Evolutionary conservation across 2,888 invertebrate genomes (phyloP).

Genomic region (Perithous albicinctus): DNA sequence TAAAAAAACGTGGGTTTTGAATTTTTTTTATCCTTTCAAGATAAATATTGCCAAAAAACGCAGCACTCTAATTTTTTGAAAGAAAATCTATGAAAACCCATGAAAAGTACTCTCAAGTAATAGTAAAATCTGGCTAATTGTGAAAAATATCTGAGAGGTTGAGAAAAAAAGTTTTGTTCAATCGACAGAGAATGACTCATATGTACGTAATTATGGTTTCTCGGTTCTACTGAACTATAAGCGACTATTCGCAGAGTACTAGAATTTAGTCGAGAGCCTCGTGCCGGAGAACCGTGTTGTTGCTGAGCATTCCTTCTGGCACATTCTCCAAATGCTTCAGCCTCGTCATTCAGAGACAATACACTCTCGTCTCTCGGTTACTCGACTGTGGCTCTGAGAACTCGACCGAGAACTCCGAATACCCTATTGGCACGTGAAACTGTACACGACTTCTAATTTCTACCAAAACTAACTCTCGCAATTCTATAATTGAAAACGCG

Average conservation of each 20-base stretch:
- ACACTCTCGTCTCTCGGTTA: neutral
- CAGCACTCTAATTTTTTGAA: too few relatives aligned
- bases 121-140: too few relatives aligned
- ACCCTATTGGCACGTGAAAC: neutral
- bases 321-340: slow-evolving; percentile 41
- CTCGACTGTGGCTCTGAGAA: slow-evolving; percentile 31
- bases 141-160: too few relatives aligned
- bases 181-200: too few relatives aligned
- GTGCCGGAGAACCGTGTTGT: slow-evolving; percentile 3
- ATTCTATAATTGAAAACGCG: too few relatives aligned
- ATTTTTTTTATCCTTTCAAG: too few relatives aligned
- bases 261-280: slow-evolving; percentile 32
- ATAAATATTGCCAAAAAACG: too few relatives aligned
- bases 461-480: neutral
- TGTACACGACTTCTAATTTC: slow-evolving; percentile 9
- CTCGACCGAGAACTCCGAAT: slow-evolving; percentile 11
- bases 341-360: slow-evolving; percentile 53
- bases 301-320: slow-evolving; percentile 25
- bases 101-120: too few relatives aligned
- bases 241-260: slow-evolving; percentile 32
- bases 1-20: too few relatives aligned
- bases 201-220: neutral
- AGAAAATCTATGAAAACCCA: too few relatives aligned
- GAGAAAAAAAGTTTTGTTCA: too few relatives aligned
- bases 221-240: slow-evolving; percentile 47